Evolutionary conservation across 2,888 invertebrate species (phyloP), one percentile per base, ranked within the genome.

Genomic region (Pherbina coryleti): DNA sequence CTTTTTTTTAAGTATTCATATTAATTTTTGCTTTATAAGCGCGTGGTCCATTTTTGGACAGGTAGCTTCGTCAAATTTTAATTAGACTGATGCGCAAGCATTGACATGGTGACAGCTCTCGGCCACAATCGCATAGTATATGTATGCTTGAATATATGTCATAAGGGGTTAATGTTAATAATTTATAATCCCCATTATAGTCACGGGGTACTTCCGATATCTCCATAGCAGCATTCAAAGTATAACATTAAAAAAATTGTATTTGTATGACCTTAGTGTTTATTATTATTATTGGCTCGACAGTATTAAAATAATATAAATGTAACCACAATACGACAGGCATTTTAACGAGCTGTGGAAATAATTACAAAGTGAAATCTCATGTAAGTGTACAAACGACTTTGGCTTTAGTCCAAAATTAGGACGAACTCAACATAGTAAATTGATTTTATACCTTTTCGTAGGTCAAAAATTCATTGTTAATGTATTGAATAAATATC

Each of bases 41-140:
- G 22, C 19, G 66, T 75, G 75, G 77, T 81, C 80, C 75, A 78
- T 80, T 80, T 81, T 81, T 79, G 17, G 37, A 34, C 11, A 64
- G 17, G 79, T 67, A 53, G 79, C 69, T 55, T 78, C 77, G 78
- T 81, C 77, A 80, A 81, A 79, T 80, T 82, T 82, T 82, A 82
- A 82, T 82, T 82, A 82, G 81, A 80, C 76, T 82, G 80, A 82
- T 82, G 82, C 81, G 78, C 80, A 67, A n/a, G 19, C 62, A 19
- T 55, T 67, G 53, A 67, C 55, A 19, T 66, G 51, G 67, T 55
- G 31, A 64, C 49, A 44, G 22, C 57, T 34, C 71, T 55, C 71
- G 37, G 34, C 25, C 57, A 34, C 72, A 60, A 22, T n/a, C 37
- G 5, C 57, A 62, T 19, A 25, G 25, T 5, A 25, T 25, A 17